Percentiles rank a stretch among this genome's conserved stretches.
These are phyloP conservation scores for Actinia equina DNA, from an alignment of 64 coral and sea anemone species.

Conservation along the genomic window DNA sequence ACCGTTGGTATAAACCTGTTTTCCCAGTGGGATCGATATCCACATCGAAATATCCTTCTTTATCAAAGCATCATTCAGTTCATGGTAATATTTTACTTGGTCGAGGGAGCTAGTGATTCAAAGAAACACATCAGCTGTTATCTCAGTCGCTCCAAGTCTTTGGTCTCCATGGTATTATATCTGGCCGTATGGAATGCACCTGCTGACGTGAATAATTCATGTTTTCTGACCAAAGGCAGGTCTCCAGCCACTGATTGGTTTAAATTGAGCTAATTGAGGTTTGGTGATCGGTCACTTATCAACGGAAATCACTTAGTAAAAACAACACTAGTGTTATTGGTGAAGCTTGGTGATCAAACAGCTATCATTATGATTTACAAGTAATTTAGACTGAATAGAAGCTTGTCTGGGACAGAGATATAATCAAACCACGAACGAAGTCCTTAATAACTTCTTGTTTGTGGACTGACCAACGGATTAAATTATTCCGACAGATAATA, in stretches of 20 bases:
- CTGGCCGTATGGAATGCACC: constrained; percentile 6
- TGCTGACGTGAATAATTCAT: constrained; percentile 22
- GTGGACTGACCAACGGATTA: background rate
- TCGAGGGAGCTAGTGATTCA: background rate
- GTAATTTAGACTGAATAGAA: background rate
- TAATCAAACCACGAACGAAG: background rate
- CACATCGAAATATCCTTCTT: background rate
- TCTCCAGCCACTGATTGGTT: background rate
- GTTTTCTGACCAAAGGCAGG: background rate
- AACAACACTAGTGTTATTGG: background rate
- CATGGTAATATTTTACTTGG: background rate
- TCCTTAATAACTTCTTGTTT: background rate
- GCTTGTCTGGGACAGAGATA: background rate
- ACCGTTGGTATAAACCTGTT: background rate
- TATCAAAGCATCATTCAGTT: background rate
- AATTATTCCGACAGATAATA: too few species aligned
- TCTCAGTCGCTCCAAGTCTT: background rate
- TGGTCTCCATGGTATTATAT: constrained; percentile 1
- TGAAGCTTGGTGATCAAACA: background rate
- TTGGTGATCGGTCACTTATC: background rate
- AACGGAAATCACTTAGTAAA: background rate
- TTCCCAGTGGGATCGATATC: background rate
- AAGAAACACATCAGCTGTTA: background rate
- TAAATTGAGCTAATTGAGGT: background rate
- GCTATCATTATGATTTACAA: background rate